Evolutionary conservation across 2,888 invertebrate genomes (phyloP).

Genomic region (Desoria tigrina): DNA sequence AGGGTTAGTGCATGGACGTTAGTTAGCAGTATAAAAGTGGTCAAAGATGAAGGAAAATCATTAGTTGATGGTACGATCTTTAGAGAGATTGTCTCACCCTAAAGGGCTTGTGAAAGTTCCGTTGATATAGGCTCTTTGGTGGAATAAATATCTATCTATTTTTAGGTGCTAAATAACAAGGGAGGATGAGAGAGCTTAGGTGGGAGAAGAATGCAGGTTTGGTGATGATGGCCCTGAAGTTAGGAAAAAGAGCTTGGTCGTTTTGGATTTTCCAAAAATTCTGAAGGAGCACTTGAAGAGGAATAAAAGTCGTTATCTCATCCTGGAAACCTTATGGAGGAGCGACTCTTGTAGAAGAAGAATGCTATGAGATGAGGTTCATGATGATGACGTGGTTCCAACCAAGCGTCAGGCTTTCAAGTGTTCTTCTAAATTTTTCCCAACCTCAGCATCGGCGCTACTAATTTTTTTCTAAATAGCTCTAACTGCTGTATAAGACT

Average conservation of each 20-base stretch:
- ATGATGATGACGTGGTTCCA: slow-evolving; percentile 8
- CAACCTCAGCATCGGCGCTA: slow-evolving; percentile 47
- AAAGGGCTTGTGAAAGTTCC: too few species aligned
- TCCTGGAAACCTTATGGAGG: slow-evolving; percentile 22
- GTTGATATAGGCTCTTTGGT: background rate
- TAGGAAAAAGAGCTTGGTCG: slow-evolving; percentile 25
- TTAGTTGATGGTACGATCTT: too few species aligned
- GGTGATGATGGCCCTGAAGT: background rate
- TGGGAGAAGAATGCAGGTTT: slow-evolving; percentile 8
- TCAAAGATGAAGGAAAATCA: too few species aligned
- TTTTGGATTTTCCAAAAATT: slow-evolving; percentile 39
- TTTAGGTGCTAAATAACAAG: slow-evolving; percentile 8
- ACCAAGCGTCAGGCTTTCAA: slow-evolving; percentile 29
- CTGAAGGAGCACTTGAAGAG: slow-evolving; percentile 32
- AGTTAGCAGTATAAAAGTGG: too few species aligned
- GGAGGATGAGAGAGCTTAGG: slow-evolving; percentile 9
- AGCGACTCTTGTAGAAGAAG: slow-evolving; percentile 7
- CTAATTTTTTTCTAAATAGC: slow-evolving; percentile 15
- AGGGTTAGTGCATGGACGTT: too few species aligned
- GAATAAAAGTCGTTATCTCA: slow-evolving; percentile 41
- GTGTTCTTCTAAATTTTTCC: slow-evolving; percentile 48
- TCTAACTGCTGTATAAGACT: background rate
- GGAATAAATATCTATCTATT: background rate
- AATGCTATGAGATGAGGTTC: background rate
- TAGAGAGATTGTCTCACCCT: too few species aligned